Evolutionary conservation across 2,797 vertebrate species (phyloP).

Genomic region (Oryzias sinensis): DNA sequence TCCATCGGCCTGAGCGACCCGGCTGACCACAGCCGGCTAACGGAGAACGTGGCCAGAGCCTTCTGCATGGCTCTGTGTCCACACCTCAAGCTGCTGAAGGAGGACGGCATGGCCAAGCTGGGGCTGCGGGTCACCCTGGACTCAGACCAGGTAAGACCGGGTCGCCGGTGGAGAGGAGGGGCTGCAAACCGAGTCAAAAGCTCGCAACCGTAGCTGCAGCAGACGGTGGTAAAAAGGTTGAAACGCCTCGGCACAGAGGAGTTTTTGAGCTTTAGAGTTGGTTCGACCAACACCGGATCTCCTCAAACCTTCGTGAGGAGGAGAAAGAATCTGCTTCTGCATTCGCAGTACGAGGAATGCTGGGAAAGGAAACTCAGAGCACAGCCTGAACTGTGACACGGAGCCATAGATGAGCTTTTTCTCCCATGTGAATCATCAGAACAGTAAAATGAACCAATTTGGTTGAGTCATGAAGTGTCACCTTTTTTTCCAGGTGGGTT

Average conservation of each 20-base stretch:
- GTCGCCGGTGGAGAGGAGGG: no score
- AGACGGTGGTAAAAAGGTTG: no score
- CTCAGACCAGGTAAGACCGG: conserved; percentile 86
- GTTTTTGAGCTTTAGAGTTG: no score
- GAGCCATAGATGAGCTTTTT: no score
- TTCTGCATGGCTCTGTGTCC: conserved; percentile 95
- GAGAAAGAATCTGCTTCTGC: no score
- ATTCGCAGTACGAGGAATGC: no score
- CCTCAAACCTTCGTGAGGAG: background rate
- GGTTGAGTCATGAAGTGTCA: background rate
- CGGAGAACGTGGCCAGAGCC: conserved; percentile 92
- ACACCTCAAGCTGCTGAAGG: conserved; percentile 93
- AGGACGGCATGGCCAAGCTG: conserved; percentile 96
- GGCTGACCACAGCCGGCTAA: conserved; percentile 94
- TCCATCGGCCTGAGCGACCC: conserved; percentile 89
- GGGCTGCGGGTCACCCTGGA: conserved; percentile 93
- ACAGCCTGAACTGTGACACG: no score
- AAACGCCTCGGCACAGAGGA: no score
- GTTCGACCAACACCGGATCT: background rate
- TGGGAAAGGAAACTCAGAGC: no score
- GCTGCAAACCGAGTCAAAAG: no score
- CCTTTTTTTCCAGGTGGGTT: conserved; percentile 84
- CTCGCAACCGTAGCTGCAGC: no score
- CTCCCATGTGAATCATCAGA: background rate
- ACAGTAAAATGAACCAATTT: no score